Conservation (phyloP, 2,888 invertebrate species). For the Drosophila limbata region DNA sequence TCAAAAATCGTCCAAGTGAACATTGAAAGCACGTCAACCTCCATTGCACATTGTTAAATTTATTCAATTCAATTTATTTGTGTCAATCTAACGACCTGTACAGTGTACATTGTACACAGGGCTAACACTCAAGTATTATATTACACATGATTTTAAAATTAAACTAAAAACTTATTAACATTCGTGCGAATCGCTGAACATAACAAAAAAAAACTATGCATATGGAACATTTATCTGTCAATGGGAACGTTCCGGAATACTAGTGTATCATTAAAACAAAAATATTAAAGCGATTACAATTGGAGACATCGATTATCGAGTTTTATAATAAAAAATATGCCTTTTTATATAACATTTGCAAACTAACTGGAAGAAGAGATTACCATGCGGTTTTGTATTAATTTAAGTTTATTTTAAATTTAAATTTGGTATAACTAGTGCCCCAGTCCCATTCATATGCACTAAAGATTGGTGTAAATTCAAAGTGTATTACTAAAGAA, state of each 20-base stretch:
- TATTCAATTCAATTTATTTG: constrained; percentile 13
- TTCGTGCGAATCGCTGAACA: constrained; percentile 9
- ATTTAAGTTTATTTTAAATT: background rate
- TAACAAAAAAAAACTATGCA: background rate
- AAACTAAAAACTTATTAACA: constrained; percentile 16
- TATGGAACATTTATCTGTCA: constrained; percentile 5
- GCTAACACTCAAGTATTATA: constrained; percentile 43
- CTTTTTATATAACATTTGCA: constrained; percentile 30
- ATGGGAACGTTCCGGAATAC: background rate
- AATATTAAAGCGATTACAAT: constrained; percentile 19
- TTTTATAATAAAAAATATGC: constrained; percentile 42
- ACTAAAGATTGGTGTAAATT: too few species aligned
- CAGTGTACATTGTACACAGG: constrained; percentile 22
- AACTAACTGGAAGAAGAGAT: constrained; percentile 1
- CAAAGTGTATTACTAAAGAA: background rate
- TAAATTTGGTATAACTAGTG: background rate
- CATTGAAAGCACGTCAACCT: constrained; percentile 51
- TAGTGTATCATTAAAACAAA: constrained; percentile 2
- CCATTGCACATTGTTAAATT: constrained; percentile 59
- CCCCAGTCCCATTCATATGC: too few species aligned
- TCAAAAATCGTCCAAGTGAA: constrained; percentile 65
- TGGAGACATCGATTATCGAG: constrained; percentile 27
- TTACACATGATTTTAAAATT: constrained; percentile 25
- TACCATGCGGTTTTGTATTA: too few species aligned
- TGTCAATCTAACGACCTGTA: constrained; percentile 26